Percentiles rank a stretch among this genome's conserved stretches.
Conservation (phyloP, 2,888 invertebrate genomes). For the Mesoligia furuncula region DNA sequence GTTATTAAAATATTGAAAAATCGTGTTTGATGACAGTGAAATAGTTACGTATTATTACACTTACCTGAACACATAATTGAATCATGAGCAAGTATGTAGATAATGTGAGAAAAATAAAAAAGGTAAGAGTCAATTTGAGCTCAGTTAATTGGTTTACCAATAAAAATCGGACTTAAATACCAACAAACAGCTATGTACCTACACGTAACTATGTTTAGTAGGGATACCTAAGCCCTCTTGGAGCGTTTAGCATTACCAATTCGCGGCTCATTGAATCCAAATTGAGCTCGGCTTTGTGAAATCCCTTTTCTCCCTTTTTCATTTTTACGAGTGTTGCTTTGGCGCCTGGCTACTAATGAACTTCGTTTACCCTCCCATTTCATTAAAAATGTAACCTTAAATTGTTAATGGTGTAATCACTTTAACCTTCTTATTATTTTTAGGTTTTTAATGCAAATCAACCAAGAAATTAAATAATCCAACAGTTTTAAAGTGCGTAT, state of each 20-base stretch:
- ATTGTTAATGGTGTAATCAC: constrained; percentile 44
- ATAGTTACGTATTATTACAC: background rate
- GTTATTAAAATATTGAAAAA: background rate
- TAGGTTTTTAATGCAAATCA: constrained; percentile 37
- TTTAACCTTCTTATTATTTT: constrained; percentile 40
- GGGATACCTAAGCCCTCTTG: constrained; percentile 75
- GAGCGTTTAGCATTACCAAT: constrained; percentile 81
- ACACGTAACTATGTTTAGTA: constrained; percentile 62
- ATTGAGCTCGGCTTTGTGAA: constrained; percentile 80
- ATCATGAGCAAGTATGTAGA: background rate
- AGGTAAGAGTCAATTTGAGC: constrained; percentile 2
- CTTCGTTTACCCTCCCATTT: constrained; percentile 70
- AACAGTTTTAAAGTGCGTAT: constrained; percentile 5
- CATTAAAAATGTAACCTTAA: constrained; percentile 65
- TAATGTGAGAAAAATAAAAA: background rate
- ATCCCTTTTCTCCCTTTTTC: constrained; percentile 80
- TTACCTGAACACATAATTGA: background rate
- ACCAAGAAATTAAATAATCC: background rate
- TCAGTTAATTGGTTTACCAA: constrained; percentile 22
- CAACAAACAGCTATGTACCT: constrained; percentile 43
- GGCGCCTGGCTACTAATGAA: constrained; percentile 79
- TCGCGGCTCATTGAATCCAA: constrained; percentile 84
- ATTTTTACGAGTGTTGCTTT: constrained; percentile 82
- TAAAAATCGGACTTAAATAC: constrained; percentile 29
- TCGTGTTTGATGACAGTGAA: background rate